phyloP scores from a whole-genome alignment of 2,797 vertebrate genomes.

The Sphenodon punctatus region DNA sequence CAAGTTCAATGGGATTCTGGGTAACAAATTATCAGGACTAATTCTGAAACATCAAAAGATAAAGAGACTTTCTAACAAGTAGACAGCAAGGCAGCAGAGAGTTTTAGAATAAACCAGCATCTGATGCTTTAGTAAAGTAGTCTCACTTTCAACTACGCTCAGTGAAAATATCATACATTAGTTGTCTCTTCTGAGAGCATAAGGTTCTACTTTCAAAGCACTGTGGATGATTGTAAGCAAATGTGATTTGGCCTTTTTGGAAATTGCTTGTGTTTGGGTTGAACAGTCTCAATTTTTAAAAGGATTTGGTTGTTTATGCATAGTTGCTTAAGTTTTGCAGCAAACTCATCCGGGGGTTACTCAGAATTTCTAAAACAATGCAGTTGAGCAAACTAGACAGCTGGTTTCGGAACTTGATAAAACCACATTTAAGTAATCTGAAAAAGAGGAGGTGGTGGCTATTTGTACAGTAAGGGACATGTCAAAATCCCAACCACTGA shows the following conservation, averaged over 20 bases:
- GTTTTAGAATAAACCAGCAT: neutral
- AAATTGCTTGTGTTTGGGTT: neutral
- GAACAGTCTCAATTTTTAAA: neutral
- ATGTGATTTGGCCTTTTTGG: constrained; percentile 35
- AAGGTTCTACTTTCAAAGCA: neutral
- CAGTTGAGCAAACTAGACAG: constrained; percentile 24
- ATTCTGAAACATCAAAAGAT: neutral
- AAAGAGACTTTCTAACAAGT: neutral
- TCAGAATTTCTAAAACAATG: constrained; percentile 30
- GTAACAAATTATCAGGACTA: neutral
- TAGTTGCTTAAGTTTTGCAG: constrained; percentile 18
- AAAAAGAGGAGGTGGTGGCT: neutral
- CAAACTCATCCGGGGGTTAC: constrained; percentile 6
- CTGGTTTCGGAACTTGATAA: constrained; percentile 11
- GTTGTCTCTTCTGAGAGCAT: neutral
- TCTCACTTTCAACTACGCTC: constrained; percentile 16
- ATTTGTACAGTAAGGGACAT: neutral
- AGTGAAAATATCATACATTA: constrained; percentile 49
- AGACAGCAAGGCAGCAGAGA: constrained; percentile 31
- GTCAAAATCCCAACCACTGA: neutral
- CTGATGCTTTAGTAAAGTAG: constrained; percentile 7
- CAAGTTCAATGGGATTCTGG: neutral
- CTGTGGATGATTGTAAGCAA: constrained; percentile 24
- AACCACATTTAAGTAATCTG: neutral
- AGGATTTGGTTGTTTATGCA: constrained; percentile 16